These are phyloP conservation scores for Heliconius cydno DNA, from an alignment of 2,888 invertebrate species.

Conservation along the genomic window DNA sequence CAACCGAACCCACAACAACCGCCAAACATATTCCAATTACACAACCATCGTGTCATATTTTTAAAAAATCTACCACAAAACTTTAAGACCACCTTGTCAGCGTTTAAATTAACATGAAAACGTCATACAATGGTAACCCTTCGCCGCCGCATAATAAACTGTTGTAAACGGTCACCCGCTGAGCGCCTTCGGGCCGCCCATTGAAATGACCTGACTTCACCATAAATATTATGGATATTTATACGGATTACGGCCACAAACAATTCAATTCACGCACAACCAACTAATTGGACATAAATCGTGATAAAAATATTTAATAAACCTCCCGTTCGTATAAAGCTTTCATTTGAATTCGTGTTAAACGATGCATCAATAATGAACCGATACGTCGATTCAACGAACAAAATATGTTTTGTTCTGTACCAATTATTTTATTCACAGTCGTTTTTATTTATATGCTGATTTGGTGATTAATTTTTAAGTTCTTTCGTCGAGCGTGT, in stretches of 20 bases:
- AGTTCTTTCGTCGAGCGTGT: conserved; percentile 38
- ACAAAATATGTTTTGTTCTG: conserved; percentile 60
- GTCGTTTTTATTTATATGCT: conserved; percentile 54
- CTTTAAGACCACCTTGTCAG: conserved; percentile 37
- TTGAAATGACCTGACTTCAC: conserved; percentile 77
- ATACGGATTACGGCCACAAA: conserved; percentile 80
- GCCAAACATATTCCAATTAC: background rate
- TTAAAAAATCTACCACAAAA: background rate
- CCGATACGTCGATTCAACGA: conserved; percentile 68
- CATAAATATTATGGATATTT: conserved; percentile 83
- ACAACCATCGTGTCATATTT: background rate
- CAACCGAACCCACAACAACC: background rate
- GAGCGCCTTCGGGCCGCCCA: conserved; percentile 67
- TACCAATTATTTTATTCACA: conserved; percentile 50
- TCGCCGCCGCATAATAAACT: conserved; percentile 75
- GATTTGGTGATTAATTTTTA: conserved; percentile 57
- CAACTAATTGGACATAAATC: conserved; percentile 82
- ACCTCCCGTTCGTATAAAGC: conserved; percentile 72
- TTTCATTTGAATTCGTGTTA: conserved; percentile 75
- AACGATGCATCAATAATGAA: conserved; percentile 72
- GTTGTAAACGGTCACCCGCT: conserved; percentile 68
- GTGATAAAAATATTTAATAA: conserved; percentile 80
- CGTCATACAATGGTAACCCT: conserved; percentile 80
- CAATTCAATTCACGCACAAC: conserved; percentile 82
- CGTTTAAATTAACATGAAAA: conserved; percentile 64